Evolutionary conservation across 2,113 vertebrate species (phyloP), one percentile per base, ranked within the genome.

Genomic region (Pyxicephalus adspersus): DNA sequence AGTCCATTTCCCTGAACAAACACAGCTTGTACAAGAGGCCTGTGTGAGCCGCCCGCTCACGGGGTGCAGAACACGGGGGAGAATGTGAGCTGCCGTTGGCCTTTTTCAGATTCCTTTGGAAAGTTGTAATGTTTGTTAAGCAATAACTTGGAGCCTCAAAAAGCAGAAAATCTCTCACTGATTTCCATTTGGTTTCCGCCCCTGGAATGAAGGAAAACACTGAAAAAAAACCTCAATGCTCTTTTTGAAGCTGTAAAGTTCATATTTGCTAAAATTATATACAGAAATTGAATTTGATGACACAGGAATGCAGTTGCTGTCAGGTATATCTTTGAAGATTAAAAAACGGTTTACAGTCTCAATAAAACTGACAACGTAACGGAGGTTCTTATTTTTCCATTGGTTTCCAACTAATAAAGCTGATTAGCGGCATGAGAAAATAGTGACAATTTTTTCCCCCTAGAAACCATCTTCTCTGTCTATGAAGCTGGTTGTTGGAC

Each of bases 121-220:
- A 61, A 60, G 54, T 26, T 79, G 77, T 70, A 79, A 79, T 79
- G 77, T 70, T 68, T 79, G 54, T 79, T 51, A 70, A 70, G 77
- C 31, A 79, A 29, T 60, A 51, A 60, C 25, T 70, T n/a, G 52
- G 64, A 78, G 76, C 16, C 51, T 38, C 17, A 29, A 64, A 60
- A 67, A 79, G 54, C 77, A 61, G 54, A 50, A 79, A 70, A 58
- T 20, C 34, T 60, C 65, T 70, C 65, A 22, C 65, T 22, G 22
- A 51, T 61, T 79, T 70, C 29, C 77, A 70, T 70, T 70, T 17
- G 34, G 65, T 79, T 70, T 79, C 54, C 77, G 55, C 77, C 77
- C 34, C 55, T 70, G 65, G 55, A 61, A 79, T 70, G 77, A 28
- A 70, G 1, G 19, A 60, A 79, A 38, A 68, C 26, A 78, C 64